Conservation (phyloP, 2,888 invertebrate genomes). For the Prostheceraeus crozeri region DNA sequence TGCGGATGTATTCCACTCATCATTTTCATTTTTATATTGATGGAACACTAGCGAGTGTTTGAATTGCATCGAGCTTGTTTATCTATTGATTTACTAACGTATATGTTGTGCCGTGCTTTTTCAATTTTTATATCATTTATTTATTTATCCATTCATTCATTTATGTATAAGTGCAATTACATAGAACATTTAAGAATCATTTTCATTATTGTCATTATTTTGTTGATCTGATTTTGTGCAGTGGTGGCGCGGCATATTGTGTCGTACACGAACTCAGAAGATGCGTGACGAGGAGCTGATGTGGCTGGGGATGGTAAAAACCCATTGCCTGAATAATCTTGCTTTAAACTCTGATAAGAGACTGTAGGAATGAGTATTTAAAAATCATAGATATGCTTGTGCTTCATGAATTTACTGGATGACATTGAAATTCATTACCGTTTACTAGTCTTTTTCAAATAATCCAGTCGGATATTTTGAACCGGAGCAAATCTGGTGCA, state of each 20-base stretch:
- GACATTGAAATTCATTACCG: too few species aligned
- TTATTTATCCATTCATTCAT: not conserved
- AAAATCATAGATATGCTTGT: too few species aligned
- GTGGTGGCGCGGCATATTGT: slow-evolving; percentile 73
- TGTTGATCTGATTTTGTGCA: slow-evolving; percentile 20
- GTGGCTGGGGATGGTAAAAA: slow-evolving; percentile 70
- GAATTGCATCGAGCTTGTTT: not conserved
- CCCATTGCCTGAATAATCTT: too few species aligned
- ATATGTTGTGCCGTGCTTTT: not conserved
- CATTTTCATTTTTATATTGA: not conserved
- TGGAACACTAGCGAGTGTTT: not conserved
- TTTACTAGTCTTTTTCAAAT: too few species aligned
- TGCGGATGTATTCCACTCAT: not conserved
- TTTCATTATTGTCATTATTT: slow-evolving; percentile 4
- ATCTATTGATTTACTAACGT: not conserved
- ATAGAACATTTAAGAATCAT: not conserved
- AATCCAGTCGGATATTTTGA: too few species aligned
- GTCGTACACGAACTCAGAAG: slow-evolving; percentile 66
- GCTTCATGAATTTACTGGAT: too few species aligned
- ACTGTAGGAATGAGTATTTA: too few species aligned
- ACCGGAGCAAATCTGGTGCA: too few species aligned
- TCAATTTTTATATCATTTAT: too few species aligned
- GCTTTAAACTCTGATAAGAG: too few species aligned
- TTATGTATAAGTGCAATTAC: not conserved
- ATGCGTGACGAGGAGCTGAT: slow-evolving; percentile 72